phyloP scores from a whole-genome alignment of 1,140 invertebrate genomes.

The Caerostris darwini region DNA sequence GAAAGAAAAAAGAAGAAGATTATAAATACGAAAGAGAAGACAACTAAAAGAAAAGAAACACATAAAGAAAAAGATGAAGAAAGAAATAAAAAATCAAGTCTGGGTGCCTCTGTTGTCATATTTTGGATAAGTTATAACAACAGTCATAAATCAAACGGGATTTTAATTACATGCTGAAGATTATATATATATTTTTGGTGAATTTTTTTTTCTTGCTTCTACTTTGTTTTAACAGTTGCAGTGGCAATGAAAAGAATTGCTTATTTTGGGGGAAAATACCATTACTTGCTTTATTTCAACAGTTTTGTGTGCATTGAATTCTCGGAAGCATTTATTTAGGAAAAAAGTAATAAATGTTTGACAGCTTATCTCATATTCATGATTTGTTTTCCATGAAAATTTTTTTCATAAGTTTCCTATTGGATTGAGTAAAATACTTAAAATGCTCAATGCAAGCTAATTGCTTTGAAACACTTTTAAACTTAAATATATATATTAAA shows the following conservation, averaged over 20 bases:
- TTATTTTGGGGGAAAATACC: too few relatives aligned
- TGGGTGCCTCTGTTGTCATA: not conserved
- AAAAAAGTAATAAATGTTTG: slow-evolving; percentile 1
- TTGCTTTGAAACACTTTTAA: too few relatives aligned
- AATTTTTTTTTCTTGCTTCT: not conserved
- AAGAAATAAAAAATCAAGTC: too few relatives aligned
- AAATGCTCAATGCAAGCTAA: too few relatives aligned
- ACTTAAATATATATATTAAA: too few relatives aligned
- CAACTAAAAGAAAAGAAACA: not conserved
- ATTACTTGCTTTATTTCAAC: too few relatives aligned
- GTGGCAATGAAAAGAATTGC: not conserved
- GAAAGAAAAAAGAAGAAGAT: not conserved
- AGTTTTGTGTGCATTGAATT: not conserved
- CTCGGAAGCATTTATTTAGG: not conserved
- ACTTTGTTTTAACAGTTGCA: not conserved
- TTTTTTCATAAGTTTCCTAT: too few relatives aligned
- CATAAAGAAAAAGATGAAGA: too few relatives aligned
- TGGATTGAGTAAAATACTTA: too few relatives aligned
- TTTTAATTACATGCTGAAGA: slow-evolving; percentile 41
- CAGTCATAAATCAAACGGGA: slow-evolving; percentile 30
- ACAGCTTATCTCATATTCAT: too few relatives aligned
- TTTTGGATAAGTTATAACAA: slow-evolving; percentile 14
- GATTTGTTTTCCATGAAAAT: not conserved
- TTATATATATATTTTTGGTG: not conserved
- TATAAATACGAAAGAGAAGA: not conserved